Conservation (phyloP, 2,888 invertebrate genomes). For the Papilio demoleus region DNA sequence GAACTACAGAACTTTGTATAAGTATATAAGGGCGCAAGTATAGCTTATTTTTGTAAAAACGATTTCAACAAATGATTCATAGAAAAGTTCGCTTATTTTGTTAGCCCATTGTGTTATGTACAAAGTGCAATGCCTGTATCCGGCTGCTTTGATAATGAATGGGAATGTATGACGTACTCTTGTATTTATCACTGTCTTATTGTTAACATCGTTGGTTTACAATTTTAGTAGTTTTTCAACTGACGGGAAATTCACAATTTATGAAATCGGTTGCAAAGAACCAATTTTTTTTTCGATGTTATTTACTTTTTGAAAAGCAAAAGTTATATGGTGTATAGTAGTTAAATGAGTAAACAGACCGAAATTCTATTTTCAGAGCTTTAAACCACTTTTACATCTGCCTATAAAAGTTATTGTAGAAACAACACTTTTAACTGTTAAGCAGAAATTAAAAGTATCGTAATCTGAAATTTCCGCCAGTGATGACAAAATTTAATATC, state of each 20-base stretch:
- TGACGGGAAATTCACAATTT: background rate
- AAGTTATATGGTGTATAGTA: no score
- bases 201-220: background rate
- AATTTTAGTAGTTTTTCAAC: background rate
- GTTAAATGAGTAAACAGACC: no score
- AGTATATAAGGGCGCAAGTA: no score
- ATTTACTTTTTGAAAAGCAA: no score
- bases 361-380: no score
- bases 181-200: background rate
- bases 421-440: no score
- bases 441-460: no score
- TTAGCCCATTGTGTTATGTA: slow-evolving; percentile 28
- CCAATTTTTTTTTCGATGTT: background rate
- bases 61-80: background rate
- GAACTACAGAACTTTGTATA: no score
- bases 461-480: no score
- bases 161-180: slow-evolving; percentile 12
- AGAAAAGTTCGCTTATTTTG: slow-evolving; percentile 10
- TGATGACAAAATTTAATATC: no score
- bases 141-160: slow-evolving; percentile 38
- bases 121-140: slow-evolving; percentile 34
- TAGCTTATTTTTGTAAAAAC: background rate
- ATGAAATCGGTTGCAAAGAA: background rate
- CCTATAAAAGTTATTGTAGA: no score
- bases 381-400: no score